phyloP scores from a whole-genome alignment of 1,140 invertebrate genomes.

The Drosophila ambigua region DNA sequence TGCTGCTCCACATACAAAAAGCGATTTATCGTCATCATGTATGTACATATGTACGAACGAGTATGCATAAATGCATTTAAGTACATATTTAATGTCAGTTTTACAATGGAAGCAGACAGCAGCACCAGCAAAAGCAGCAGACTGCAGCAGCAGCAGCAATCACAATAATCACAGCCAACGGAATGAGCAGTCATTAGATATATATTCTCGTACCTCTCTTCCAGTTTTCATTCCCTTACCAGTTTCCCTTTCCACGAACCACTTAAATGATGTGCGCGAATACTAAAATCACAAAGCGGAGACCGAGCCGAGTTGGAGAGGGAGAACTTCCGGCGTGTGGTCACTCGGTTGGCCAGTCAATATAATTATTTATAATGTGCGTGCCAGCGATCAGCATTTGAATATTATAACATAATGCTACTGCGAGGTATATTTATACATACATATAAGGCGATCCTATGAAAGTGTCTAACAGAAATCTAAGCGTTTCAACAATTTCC shows the following conservation, averaged over 20 bases:
- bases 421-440: conserved; percentile 1
- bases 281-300: conserved; percentile 51
- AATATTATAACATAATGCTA: conserved; percentile 51
- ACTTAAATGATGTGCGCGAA: conserved; percentile 65
- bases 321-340: conserved; percentile 63
- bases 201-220: conserved; percentile 5
- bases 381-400: conserved; percentile 55
- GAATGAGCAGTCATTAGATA: conserved; percentile 77
- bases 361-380: conserved; percentile 70
- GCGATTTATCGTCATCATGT: conserved; percentile 11
- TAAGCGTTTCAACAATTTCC: neutral
- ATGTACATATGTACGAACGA: no score
- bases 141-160: conserved; percentile 33
- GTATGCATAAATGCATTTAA: conserved; percentile 56
- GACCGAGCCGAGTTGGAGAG: conserved; percentile 28
- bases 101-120: conserved; percentile 45
- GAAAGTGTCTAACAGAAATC: neutral
- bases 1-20: conserved; percentile 53
- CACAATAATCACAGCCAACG: conserved; percentile 56
- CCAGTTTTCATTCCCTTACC: conserved; percentile 26
- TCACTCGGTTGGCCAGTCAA: conserved; percentile 49
- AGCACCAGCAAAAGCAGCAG: conserved; percentile 6
- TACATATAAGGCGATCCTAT: conserved; percentile 2
- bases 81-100: conserved; percentile 48
- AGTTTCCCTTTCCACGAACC: conserved; percentile 56